Evolutionary conservation across 2,888 invertebrate species (phyloP), one percentile per base, ranked within the genome.

Genomic region (Apamea anceps): DNA sequence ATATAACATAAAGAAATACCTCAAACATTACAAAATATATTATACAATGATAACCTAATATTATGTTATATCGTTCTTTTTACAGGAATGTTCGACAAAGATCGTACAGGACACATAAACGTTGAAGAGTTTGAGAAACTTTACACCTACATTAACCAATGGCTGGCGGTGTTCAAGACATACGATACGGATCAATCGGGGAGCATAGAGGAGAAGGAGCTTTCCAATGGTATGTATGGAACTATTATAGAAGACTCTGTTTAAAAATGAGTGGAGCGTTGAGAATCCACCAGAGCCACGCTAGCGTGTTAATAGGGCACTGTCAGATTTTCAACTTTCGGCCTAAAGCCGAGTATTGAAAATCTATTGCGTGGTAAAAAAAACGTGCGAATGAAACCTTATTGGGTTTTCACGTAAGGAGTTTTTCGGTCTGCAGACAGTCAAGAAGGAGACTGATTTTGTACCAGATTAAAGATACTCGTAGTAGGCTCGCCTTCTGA

Each of bases 121-220:
- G 90, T 99, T 4, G 97, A 97, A 86, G 99, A 99, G 94, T 99
- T 99, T 93, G 98, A 98, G 93, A 98, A 98, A 90, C 97, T 99
- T 37, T 99, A 98, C 95, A 98, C 97, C 78, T 99, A 99, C 92
- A 98, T 99, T 60, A 99, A 99, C 94, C 98, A 99, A 88, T 99
- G 99, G 99, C 95, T 99, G 73, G 97, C 97, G 18, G 98, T 98
- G 0, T 99, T 99, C 94, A 98, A 98, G 92, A 98, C 98, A 3
- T 99, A 98, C 93, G 99, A 99, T 94, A 96, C 97, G n/a, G 98
- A 99, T 92, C 97, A 98, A 84, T 99, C 99, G 13, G 99, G 99
- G 0, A 97, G 97, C 87, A 99, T 99, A 88, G 99, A 99, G 88
- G 98, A 98, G 92, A 94, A 94, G 73, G 99, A 99, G 95, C 96